phyloP scores from a whole-genome alignment of 2,888 invertebrate genomes.

The Uropetala carovei region DNA sequence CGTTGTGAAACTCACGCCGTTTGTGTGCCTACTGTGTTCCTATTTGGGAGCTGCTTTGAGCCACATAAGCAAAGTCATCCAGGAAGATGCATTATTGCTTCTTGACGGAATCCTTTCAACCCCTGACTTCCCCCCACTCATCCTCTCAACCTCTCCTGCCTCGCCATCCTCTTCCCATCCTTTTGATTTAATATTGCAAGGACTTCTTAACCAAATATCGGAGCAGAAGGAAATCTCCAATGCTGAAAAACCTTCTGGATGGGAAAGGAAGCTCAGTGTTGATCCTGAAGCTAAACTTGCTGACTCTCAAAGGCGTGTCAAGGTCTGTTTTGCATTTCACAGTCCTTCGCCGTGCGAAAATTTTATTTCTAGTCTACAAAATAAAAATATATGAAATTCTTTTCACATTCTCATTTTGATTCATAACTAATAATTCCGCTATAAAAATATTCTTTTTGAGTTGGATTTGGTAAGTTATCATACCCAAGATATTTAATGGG shows the following conservation, averaged over 20 bases:
- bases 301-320: constrained; percentile 27
- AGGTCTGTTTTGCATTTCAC: background rate
- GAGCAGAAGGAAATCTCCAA: background rate
- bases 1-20: constrained; percentile 81
- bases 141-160: background rate
- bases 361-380: too few species aligned
- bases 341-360: too few species aligned
- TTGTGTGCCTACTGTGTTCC: constrained; percentile 86
- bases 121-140: constrained; percentile 2
- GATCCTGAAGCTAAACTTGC: constrained; percentile 40
- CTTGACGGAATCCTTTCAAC: constrained; percentile 83
- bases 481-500: too few species aligned
- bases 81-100: constrained; percentile 88
- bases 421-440: too few species aligned
- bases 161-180: constrained; percentile 36
- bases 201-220: constrained; percentile 42
- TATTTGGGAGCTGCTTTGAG: constrained; percentile 94
- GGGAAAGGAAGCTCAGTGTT: constrained; percentile 46
- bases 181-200: constrained; percentile 47
- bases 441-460: too few species aligned
- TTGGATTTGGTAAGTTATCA: too few species aligned
- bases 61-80: constrained; percentile 87
- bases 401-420: too few species aligned
- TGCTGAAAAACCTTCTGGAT: background rate
- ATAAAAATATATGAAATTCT: too few species aligned